Percentiles rank a stretch among this genome's conserved stretches.
Evolutionary conservation across 2,797 vertebrate species (phyloP).

Genomic region (Amblyopsis hoosieri): DNA sequence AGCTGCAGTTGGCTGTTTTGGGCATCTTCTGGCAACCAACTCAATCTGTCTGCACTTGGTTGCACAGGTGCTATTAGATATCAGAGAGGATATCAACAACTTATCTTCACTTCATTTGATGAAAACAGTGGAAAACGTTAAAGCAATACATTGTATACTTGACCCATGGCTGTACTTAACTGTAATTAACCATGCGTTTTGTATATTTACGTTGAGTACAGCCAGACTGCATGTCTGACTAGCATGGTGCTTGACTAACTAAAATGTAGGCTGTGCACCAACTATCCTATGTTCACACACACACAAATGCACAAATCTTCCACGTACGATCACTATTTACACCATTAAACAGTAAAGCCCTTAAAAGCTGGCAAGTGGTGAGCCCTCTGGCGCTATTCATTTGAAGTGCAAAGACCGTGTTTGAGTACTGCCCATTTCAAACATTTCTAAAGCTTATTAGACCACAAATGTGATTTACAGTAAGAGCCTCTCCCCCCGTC

Average conservation of each 20-base stretch:
- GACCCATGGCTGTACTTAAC: conserved; percentile 38
- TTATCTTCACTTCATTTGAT: no score
- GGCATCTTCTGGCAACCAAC: conserved; percentile 33
- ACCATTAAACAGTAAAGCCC: conserved; percentile 41
- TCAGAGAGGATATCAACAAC: conserved; percentile 1
- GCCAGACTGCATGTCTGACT: conserved; percentile 52
- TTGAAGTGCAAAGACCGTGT: conserved; percentile 59
- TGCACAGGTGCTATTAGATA: conserved; percentile 28
- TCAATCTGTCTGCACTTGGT: conserved; percentile 32
- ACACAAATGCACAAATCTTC: conserved; percentile 9
- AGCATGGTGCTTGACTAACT: conserved; percentile 41
- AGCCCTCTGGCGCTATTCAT: conserved; percentile 62
- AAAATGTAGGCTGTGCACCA: conserved; percentile 33
- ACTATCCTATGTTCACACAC: conserved; percentile 42
- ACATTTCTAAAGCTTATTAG: conserved; percentile 70
- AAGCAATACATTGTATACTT: conserved; percentile 33
- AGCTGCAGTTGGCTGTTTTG: conserved; percentile 17
- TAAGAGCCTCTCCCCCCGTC: conserved; percentile 44
- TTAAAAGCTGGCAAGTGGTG: conserved; percentile 50
- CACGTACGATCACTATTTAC: no score
- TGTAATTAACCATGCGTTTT: conserved; percentile 54
- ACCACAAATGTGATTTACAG: conserved; percentile 55
- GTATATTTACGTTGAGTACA: conserved; percentile 53
- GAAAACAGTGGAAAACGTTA: conserved; percentile 38
- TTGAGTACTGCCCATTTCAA: conserved; percentile 58